Percentiles rank a stretch among this genome's conserved stretches.
Conservation (phyloP, 2,797 vertebrate species). For the Neopelma chrysocephalum region DNA sequence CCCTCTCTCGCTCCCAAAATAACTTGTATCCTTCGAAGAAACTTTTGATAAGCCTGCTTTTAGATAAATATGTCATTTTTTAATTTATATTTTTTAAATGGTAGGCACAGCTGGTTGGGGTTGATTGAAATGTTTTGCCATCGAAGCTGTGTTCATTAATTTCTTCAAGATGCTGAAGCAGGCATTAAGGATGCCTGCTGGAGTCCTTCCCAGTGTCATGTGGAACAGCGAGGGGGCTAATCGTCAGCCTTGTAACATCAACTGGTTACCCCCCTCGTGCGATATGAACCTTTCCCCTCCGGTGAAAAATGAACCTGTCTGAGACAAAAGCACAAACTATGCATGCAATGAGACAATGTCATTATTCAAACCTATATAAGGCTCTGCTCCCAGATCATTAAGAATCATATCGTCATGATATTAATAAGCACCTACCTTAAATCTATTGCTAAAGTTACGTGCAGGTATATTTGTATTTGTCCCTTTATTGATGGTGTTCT, state of each 20-base stretch:
- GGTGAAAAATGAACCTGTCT: conserved; percentile 96
- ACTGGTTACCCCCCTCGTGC: conserved; percentile 85
- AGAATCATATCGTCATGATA: conserved; percentile 81
- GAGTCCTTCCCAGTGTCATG: conserved; percentile 85
- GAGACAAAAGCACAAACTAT: conserved; percentile 85
- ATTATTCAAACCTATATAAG: conserved; percentile 84
- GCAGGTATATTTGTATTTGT: conserved; percentile 71
- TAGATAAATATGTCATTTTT: neutral
- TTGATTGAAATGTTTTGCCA: conserved; percentile 99
- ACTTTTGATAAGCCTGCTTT: conserved; percentile 73
- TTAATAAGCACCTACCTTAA: conserved; percentile 79
- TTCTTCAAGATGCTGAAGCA: conserved; percentile 86
- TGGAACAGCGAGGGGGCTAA: conserved; percentile 85
- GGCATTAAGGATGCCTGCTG: conserved; percentile 85
- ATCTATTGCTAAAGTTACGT: conserved; percentile 60
- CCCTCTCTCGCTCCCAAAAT: conserved; percentile 17
- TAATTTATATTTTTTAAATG: conserved; percentile 27
- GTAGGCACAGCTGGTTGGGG: conserved; percentile 83
- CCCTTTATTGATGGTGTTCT: conserved; percentile 60
- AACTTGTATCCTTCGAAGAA: conserved; percentile 67
- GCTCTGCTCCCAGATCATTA: conserved; percentile 83
- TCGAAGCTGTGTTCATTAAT: conserved; percentile 95
- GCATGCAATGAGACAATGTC: conserved; percentile 80
- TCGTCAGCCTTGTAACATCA: conserved; percentile 85
- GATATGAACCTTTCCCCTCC: conserved; percentile 88